phyloP scores from a whole-genome alignment of 1,140 invertebrate species.

The Danaus melanippus region DNA sequence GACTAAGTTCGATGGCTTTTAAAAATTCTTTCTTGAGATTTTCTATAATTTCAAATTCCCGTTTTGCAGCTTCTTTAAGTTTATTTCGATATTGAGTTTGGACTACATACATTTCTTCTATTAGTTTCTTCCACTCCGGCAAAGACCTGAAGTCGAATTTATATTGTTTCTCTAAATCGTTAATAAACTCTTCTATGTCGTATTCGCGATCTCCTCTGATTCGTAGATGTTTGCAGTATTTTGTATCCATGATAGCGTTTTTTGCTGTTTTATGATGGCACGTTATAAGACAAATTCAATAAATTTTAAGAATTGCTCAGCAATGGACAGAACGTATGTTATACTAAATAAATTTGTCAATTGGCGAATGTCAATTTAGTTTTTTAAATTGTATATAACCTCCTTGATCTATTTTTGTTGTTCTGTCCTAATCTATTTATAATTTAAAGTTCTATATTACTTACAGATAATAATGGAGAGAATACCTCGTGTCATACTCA shows the following conservation, averaged over 20 bases:
- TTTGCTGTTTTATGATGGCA: too few species aligned
- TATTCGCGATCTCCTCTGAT: slow-evolving; percentile 32
- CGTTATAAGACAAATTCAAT: too few species aligned
- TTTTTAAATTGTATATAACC: too few species aligned
- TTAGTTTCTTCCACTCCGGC: slow-evolving; percentile 41
- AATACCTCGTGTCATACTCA: slow-evolving; percentile 54
- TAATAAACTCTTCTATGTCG: slow-evolving; percentile 34
- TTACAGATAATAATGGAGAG: slow-evolving; percentile 43
- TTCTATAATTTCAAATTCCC: slow-evolving; percentile 41
- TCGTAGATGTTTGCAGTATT: slow-evolving; percentile 35
- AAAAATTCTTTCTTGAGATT: slow-evolving; percentile 39
- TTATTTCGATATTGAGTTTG: slow-evolving; percentile 34
- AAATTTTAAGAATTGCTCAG: too few species aligned
- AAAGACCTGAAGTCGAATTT: slow-evolving; percentile 42
- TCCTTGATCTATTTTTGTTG: too few species aligned
- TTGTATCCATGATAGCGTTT: slow-evolving; percentile 23
- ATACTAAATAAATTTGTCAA: too few species aligned
- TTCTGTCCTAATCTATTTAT: too few species aligned
- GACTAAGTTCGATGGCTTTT: slow-evolving; percentile 46
- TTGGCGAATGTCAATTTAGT: too few species aligned
- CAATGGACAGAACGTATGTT: not conserved
- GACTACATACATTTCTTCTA: slow-evolving; percentile 29
- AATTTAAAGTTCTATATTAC: too few species aligned
- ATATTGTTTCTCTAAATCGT: slow-evolving; percentile 38
- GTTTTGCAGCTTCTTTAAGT: slow-evolving; percentile 29